Evolutionary conservation across 2,113 vertebrate genomes (phyloP).

Genomic region (Castor canadensis): DNA sequence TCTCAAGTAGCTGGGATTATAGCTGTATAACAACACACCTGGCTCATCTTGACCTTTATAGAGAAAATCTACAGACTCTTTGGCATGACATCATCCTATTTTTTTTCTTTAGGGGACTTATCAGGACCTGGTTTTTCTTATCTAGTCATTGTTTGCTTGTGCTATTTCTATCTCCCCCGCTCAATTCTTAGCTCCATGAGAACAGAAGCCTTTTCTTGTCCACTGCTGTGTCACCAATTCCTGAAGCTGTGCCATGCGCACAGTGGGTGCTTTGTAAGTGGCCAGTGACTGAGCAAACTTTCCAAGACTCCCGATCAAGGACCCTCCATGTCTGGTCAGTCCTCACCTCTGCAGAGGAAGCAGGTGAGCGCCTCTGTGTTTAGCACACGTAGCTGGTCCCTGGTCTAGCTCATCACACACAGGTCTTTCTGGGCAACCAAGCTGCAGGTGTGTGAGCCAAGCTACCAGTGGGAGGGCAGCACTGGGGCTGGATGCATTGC

Average conservation of each 20-base stretch:
- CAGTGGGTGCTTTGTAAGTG: not conserved
- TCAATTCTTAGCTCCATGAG: not conserved
- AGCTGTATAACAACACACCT: too few species aligned
- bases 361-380: not conserved
- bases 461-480: not conserved
- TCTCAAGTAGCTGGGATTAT: too few species aligned
- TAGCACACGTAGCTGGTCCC: not conserved
- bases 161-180: not conserved
- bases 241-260: not conserved
- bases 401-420: not conserved
- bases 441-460: not conserved
- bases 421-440: not conserved
- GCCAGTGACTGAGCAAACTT: not conserved
- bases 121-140: not conserved
- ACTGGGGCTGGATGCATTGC: not conserved
- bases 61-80: not conserved
- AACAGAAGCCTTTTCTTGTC: not conserved
- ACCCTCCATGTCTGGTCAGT: not conserved
- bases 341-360: not conserved
- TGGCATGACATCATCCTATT: not conserved
- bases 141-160: too few species aligned
- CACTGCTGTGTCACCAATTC: not conserved
- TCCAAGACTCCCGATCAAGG: not conserved
- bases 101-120: not conserved
- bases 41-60: too few species aligned